A percentile compares a stretch with the other conserved stretches of the same genome.
These are phyloP conservation scores for Drosophila sp. DNA, from an alignment of 1,140 invertebrate species.

Conservation along the genomic window DNA sequence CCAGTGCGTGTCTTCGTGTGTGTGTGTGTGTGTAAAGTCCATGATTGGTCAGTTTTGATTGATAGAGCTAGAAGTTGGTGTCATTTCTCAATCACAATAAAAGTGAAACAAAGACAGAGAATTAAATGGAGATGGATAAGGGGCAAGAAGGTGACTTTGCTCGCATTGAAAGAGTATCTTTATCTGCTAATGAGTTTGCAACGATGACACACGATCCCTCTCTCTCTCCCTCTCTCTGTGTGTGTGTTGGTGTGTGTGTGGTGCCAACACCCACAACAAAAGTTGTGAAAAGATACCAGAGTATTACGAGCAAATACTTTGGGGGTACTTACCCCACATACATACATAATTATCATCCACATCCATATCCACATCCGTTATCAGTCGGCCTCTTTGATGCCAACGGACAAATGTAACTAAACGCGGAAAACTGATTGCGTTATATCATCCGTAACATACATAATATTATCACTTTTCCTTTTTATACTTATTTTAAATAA, in stretches of 20 bases:
- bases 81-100: constrained; percentile 45
- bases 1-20: constrained; percentile 15
- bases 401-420: constrained; percentile 2
- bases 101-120: background rate
- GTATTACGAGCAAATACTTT: constrained; percentile 57
- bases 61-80: constrained; percentile 57
- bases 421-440: constrained; percentile 5
- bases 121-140: background rate
- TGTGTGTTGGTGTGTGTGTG: constrained; percentile 6
- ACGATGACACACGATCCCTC: constrained; percentile 44
- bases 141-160: background rate
- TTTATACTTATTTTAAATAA: no score
- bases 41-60: constrained; percentile 62
- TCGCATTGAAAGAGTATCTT: constrained; percentile 26
- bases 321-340: constrained; percentile 57
- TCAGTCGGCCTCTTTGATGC: constrained; percentile 18
- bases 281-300: constrained; percentile 61
- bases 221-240: no score
- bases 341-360: constrained; percentile 13
- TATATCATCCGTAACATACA: background rate
- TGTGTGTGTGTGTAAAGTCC: constrained; percentile 32
- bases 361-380: constrained; percentile 30
- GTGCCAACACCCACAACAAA: constrained; percentile 66
- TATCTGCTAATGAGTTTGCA: constrained; percentile 53
- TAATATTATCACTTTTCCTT: background rate